phyloP scores from a whole-genome alignment of 1,140 invertebrate genomes.

The Solenopsis invicta region DNA sequence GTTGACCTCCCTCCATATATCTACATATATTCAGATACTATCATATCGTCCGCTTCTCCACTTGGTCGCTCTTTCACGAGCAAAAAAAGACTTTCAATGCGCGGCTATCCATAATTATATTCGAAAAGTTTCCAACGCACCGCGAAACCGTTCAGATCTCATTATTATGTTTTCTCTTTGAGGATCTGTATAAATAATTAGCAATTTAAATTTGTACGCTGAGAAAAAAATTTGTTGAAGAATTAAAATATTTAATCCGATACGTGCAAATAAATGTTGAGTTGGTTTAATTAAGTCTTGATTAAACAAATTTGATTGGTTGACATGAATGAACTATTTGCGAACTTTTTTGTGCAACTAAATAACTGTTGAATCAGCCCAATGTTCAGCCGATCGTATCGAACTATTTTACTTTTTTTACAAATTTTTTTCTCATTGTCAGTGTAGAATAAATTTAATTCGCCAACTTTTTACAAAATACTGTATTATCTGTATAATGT shows the following conservation, averaged over 20 bases:
- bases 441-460: background rate
- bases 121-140: slow-evolving; percentile 7
- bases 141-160: background rate
- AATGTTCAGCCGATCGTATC: too few species aligned
- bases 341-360: too few species aligned
- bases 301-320: too few species aligned
- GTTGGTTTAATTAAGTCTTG: too few species aligned
- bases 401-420: too few species aligned
- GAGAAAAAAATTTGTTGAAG: too few species aligned
- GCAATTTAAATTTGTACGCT: background rate
- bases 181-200: background rate
- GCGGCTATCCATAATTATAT: slow-evolving; percentile 4
- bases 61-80: slow-evolving; percentile 2
- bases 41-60: background rate
- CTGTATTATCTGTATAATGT: background rate
- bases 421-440: too few species aligned
- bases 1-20: slow-evolving; percentile 7
- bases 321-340: too few species aligned
- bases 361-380: too few species aligned
- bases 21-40: slow-evolving; percentile 46
- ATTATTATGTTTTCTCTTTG: background rate
- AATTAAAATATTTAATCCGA: too few species aligned
- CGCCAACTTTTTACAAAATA: background rate
- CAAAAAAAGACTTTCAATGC: background rate
- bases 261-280: too few species aligned